phyloP scores from a whole-genome alignment of 2,113 vertebrate genomes.

The Dissostichus mawsoni region DNA sequence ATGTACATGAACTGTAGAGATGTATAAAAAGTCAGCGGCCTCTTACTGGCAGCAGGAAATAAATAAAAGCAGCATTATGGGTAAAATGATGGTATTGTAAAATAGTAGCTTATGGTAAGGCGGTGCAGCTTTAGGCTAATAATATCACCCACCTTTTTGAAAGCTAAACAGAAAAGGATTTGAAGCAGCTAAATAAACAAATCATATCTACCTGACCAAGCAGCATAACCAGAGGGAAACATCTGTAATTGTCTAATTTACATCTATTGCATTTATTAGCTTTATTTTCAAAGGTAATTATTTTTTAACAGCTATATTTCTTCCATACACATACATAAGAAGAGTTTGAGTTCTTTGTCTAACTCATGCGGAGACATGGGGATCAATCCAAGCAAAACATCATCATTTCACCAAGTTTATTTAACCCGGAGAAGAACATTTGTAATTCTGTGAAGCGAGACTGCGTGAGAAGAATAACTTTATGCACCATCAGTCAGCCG shows the following conservation, averaged over 20 bases:
- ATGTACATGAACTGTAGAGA: background rate
- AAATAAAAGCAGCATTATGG: background rate
- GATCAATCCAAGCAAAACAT: too few relatives aligned
- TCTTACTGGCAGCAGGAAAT: background rate
- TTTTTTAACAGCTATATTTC: too few relatives aligned
- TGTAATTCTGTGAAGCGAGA: too few relatives aligned
- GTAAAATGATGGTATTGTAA: background rate
- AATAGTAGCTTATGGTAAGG: background rate
- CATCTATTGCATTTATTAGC: background rate
- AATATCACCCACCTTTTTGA: background rate
- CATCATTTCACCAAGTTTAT: too few relatives aligned
- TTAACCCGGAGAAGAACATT: too few relatives aligned
- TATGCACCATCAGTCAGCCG: slow-evolving; percentile 22
- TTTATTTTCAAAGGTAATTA: too few relatives aligned
- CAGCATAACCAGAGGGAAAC: background rate
- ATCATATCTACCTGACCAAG: background rate
- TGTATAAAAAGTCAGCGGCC: background rate
- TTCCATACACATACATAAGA: too few relatives aligned
- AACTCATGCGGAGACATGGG: too few relatives aligned
- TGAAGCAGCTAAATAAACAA: slow-evolving; percentile 20
- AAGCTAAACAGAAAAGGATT: background rate
- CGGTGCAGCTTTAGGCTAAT: slow-evolving; percentile 21
- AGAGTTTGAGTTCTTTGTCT: too few relatives aligned
- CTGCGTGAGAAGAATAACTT: slow-evolving; percentile 13
- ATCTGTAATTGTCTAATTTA: background rate